These are phyloP conservation scores for Pocillopora grandis DNA, from an alignment of 92 coral and sea anemone genomes.

Conservation along the genomic window DNA sequence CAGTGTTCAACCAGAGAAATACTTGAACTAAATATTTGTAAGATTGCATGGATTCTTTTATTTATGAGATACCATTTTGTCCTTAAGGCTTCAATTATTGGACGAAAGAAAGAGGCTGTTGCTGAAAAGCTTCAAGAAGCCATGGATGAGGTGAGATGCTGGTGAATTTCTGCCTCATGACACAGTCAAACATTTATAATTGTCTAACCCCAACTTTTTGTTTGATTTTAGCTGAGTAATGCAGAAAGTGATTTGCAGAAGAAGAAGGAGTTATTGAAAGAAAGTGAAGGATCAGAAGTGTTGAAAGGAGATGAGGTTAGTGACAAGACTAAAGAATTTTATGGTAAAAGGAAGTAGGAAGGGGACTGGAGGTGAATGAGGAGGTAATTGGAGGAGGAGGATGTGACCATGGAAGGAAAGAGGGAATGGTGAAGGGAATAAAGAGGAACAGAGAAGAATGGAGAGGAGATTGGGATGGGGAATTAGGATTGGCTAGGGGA, in stretches of 20 bases:
- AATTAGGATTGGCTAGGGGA: neutral
- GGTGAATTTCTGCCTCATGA: neutral
- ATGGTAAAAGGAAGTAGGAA: neutral
- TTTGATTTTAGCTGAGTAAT: constrained; percentile 41
- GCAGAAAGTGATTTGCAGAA: constrained; percentile 82
- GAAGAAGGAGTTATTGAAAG: constrained; percentile 81
- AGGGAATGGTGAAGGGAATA: neutral
- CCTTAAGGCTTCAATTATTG: constrained; percentile 90
- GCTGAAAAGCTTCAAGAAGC: constrained; percentile 90
- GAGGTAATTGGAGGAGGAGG: neutral
- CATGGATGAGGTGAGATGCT: constrained; percentile 86
- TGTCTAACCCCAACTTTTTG: neutral
- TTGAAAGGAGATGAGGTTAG: constrained; percentile 96
- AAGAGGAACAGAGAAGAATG: neutral
- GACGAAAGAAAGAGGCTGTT: constrained; percentile 90
- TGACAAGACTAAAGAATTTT: neutral
- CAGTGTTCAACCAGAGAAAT: too few species aligned
- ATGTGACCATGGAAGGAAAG: neutral
- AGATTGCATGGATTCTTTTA: too few species aligned
- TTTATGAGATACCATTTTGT: neutral
- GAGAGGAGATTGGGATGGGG: neutral
- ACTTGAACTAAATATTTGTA: too few species aligned
- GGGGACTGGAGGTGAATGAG: neutral
- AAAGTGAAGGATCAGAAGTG: constrained; percentile 95
- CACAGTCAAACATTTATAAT: neutral